These are phyloP conservation scores for Ypsolopha sequella DNA, from an alignment of 2,888 invertebrate species.

Conservation along the genomic window DNA sequence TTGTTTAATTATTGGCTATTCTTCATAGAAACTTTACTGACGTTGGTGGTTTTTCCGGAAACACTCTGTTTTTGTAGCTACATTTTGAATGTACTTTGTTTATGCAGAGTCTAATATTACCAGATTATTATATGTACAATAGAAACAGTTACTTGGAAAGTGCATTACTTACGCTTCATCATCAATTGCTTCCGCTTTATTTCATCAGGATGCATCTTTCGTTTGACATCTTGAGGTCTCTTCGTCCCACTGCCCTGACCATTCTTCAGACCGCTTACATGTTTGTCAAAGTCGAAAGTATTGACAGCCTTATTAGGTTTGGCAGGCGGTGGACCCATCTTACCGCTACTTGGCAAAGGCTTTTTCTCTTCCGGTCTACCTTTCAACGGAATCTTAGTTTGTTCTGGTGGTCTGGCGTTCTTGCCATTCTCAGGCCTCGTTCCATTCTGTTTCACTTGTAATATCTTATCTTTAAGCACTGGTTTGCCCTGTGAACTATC, in stretches of 20 bases:
- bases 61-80: too few relatives aligned
- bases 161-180: slow-evolving; percentile 35
- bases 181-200: slow-evolving; percentile 23
- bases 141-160: too few relatives aligned
- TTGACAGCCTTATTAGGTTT: slow-evolving; percentile 30
- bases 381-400: slow-evolving; percentile 23
- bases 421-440: slow-evolving; percentile 25
- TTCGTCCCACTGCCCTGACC: slow-evolving; percentile 11
- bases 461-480: slow-evolving; percentile 34
- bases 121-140: too few relatives aligned
- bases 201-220: slow-evolving; percentile 36
- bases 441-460: slow-evolving; percentile 20
- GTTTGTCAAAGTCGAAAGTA: slow-evolving; percentile 58
- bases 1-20: too few relatives aligned
- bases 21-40: too few relatives aligned
- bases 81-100: too few relatives aligned
- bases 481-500: slow-evolving; percentile 38
- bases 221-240: slow-evolving; percentile 36
- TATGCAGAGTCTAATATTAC: too few relatives aligned
- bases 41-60: too few relatives aligned
- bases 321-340: slow-evolving; percentile 30
- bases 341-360: slow-evolving; percentile 16
- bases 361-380: slow-evolving; percentile 32
- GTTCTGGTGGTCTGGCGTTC: slow-evolving; percentile 23
- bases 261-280: slow-evolving; percentile 41